phyloP scores from a whole-genome alignment of 2,888 invertebrate species.

The Drosophila borealis region DNA sequence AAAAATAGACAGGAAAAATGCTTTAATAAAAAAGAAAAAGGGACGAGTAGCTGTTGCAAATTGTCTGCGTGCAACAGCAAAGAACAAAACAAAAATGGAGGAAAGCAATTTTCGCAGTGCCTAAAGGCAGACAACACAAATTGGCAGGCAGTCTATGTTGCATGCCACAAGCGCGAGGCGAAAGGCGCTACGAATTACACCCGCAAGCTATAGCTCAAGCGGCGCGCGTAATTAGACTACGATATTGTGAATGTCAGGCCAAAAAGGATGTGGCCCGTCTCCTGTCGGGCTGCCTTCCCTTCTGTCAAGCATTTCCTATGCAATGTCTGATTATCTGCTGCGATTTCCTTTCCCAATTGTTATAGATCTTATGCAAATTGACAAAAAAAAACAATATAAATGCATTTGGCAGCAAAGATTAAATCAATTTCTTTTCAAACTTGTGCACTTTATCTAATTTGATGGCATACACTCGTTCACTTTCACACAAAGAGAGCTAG shows the following conservation, averaged over 20 bases:
- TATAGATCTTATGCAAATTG: constrained; percentile 46
- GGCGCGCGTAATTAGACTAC: constrained; percentile 31
- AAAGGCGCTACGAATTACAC: constrained; percentile 26
- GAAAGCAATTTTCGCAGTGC: constrained; percentile 61
- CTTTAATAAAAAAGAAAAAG: not conserved
- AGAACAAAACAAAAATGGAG: constrained; percentile 25
- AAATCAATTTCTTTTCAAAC: constrained; percentile 31
- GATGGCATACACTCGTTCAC: not conserved
- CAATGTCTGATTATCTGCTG: constrained; percentile 30
- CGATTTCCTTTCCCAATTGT: constrained; percentile 36
- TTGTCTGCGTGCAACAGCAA: constrained; percentile 42
- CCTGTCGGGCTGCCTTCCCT: not conserved
- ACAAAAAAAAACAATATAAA: constrained; percentile 2
- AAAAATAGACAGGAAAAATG: constrained; percentile 14
- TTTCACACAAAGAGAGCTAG: not conserved
- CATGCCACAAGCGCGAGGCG: constrained; percentile 16
- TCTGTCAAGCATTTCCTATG: constrained; percentile 5
- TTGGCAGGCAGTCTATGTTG: constrained; percentile 30
- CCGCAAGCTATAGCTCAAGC: not conserved
- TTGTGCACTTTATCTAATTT: constrained; percentile 16
- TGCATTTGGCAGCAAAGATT: constrained; percentile 15
- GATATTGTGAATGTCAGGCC: constrained; percentile 52
- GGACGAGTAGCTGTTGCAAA: constrained; percentile 27
- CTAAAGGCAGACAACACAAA: constrained; percentile 51
- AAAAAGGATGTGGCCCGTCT: constrained; percentile 4